Conservation (phyloP, 2,888 invertebrate genomes). For the Drosophila kokeensis region DNA sequence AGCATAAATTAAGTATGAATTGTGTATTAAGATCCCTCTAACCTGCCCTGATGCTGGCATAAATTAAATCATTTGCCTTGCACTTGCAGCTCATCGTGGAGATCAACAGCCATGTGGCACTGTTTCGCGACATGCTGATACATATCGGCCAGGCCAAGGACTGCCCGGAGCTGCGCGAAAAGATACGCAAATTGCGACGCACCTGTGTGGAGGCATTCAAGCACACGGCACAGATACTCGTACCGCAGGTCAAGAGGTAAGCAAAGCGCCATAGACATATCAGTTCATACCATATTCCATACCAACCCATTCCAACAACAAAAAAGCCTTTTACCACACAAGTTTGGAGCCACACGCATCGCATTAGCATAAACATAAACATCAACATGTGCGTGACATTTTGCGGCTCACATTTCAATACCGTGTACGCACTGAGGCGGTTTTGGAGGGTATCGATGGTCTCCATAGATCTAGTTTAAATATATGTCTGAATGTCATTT, state of each 20-base stretch:
- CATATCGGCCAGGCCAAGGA: constrained; percentile 94
- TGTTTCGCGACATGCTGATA: constrained; percentile 94
- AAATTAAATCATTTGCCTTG: constrained; percentile 66
- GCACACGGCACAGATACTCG: constrained; percentile 91
- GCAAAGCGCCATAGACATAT: constrained; percentile 58
- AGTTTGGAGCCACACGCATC: constrained; percentile 40
- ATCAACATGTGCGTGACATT: constrained; percentile 78
- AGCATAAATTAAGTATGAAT: constrained; percentile 57
- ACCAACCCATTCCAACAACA: constrained; percentile 9
- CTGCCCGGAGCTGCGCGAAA: constrained; percentile 93
- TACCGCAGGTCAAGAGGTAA: constrained; percentile 94
- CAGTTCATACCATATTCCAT: constrained; percentile 1
- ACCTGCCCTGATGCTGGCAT: constrained; percentile 43
- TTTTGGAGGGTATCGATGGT: not conserved
- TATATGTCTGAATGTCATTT: not conserved
- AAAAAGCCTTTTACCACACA: not conserved
- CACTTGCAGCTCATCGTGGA: constrained; percentile 93
- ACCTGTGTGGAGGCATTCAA: constrained; percentile 95
- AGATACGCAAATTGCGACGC: constrained; percentile 92
- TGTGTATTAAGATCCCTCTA: constrained; percentile 16
- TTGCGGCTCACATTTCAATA: constrained; percentile 44
- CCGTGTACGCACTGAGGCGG: constrained; percentile 20
- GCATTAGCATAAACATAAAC: constrained; percentile 73
- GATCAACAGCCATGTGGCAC: constrained; percentile 94
- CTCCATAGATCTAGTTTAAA: not conserved